A percentile compares a stretch with the other conserved stretches of the same genome.
Evolutionary conservation across 2,113 vertebrate species (phyloP).

Genomic region (Pungitius pungitius): DNA sequence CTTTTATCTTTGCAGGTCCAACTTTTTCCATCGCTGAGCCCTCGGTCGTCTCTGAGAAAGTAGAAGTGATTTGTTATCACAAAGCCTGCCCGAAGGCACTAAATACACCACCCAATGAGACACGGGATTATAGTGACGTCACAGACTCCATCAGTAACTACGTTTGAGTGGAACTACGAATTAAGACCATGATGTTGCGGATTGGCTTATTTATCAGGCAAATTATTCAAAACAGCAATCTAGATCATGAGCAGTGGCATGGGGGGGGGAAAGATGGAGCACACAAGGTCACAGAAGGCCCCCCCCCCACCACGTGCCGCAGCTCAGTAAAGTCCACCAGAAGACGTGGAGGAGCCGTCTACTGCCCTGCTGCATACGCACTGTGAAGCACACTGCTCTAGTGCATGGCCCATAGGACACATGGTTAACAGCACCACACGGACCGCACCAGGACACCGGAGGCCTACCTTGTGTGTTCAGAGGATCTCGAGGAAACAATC

Average conservation of each 20-base stretch:
- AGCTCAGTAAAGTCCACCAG: slow-evolving; percentile 24
- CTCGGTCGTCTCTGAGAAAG: slow-evolving; percentile 60
- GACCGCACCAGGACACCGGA: slow-evolving; percentile 24
- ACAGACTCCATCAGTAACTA: no score
- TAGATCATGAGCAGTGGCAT: slow-evolving; percentile 11
- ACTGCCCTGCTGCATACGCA: slow-evolving; percentile 4
- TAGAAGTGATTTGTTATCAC: not conserved
- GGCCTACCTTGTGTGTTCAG: slow-evolving; percentile 68
- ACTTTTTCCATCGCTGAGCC: slow-evolving; percentile 75
- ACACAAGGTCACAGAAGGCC: slow-evolving; percentile 26
- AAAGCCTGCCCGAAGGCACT: no score
- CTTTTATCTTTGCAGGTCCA: slow-evolving; percentile 67
- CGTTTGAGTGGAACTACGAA: no score
- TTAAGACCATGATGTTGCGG: no score
- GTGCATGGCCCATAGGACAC: not conserved
- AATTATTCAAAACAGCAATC: not conserved
- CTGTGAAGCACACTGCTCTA: not conserved
- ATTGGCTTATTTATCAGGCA: no score
- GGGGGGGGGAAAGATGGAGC: slow-evolving; percentile 11
- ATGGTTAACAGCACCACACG: not conserved
- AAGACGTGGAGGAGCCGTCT: not conserved
- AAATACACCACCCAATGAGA: no score
- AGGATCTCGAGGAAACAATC: slow-evolving; percentile 64
- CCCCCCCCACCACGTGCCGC: no score
- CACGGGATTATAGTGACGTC: no score